Evolutionary conservation across 2,113 vertebrate species (phyloP), one percentile per base, ranked within the genome.

Genomic region (Jacana jacana): DNA sequence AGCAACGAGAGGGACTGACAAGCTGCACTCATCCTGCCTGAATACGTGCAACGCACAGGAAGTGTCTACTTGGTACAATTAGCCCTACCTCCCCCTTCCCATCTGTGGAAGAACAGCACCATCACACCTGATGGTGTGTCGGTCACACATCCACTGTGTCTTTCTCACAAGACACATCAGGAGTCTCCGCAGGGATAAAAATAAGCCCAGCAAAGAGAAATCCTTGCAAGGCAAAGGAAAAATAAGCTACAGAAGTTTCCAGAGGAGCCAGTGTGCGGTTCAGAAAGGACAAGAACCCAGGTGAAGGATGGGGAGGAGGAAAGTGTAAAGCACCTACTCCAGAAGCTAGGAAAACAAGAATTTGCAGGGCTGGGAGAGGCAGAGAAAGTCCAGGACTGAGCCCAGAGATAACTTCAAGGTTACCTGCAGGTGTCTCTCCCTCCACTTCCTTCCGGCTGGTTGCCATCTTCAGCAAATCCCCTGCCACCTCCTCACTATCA

Each of bases 381-480:
- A 89, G 39, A 85, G 57, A 72, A 66, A 30, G 33, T 68, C 51
- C n/a, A 89, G 46, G 64, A 48, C n/a, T 81, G 68, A 25, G 51
- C 42, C 42, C 44, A 78, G 57, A 87, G 54, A 65, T 15, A 65
- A 85, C 16, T n/a, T 76, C 58, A 82, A 77, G n/a, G 63, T 96
- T 96, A 95, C 95, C 96, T 96, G 94, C 86, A 85, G 83, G 58
- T 1, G 0, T 51, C 37, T 23, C 40, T 85, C 63, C 70, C 49
- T 84, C 72, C 0, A 1, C 49, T 79, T 42, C 37, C 51, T 80
- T 95, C 63, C 24, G 35, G 7, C 31, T 17, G 31, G 35, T 57
- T 83, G 78, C 27, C 18, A 31, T 63, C 83, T 95, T 91, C 89
- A 91, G n/a, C 61, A 93, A 63, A 76, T 72, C 85, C 58, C 7